These are phyloP conservation scores for Drosophila seclusa DNA, from an alignment of 2,888 invertebrate genomes.

Conservation along the genomic window DNA sequence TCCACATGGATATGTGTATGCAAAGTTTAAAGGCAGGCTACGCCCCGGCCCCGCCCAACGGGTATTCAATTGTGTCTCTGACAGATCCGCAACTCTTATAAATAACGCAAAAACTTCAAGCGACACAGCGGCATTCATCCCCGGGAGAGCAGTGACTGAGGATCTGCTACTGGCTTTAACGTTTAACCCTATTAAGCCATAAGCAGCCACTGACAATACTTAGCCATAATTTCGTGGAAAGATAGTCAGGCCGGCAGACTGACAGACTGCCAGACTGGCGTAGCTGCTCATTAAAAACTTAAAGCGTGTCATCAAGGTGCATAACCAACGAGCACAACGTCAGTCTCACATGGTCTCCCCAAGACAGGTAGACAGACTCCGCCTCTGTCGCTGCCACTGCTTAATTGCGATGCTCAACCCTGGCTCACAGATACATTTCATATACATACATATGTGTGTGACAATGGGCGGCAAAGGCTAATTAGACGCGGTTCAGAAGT, in stretches of 20 bases:
- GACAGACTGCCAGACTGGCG: slow-evolving; percentile 1
- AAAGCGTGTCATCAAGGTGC: slow-evolving; percentile 64
- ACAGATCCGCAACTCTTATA: slow-evolving; percentile 58
- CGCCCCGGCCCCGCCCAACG: slow-evolving; percentile 13
- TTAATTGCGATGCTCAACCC: slow-evolving; percentile 66
- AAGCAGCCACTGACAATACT: slow-evolving; percentile 61
- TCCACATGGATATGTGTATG: slow-evolving; percentile 34
- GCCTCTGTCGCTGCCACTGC: slow-evolving; percentile 18
- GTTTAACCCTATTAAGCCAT: slow-evolving; percentile 67
- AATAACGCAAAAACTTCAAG: slow-evolving; percentile 60
- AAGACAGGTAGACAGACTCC: slow-evolving; percentile 22
- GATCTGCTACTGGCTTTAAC: slow-evolving; percentile 27
- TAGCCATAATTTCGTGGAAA: slow-evolving; percentile 52
- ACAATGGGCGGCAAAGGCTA: slow-evolving; percentile 72
- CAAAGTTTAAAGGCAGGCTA: slow-evolving; percentile 28
- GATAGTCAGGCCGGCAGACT: slow-evolving; percentile 1
- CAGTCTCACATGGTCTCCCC: slow-evolving; percentile 26
- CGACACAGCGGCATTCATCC: slow-evolving; percentile 20
- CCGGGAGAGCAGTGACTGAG: slow-evolving; percentile 1
- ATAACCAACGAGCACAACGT: slow-evolving; percentile 49
- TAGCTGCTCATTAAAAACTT: slow-evolving; percentile 72
- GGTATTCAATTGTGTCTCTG: slow-evolving; percentile 54
- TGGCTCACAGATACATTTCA: slow-evolving; percentile 15
- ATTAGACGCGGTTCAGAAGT: slow-evolving; percentile 70
- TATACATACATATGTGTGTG: background rate